These are phyloP conservation scores for Nematolebias whitei DNA, from an alignment of 2,113 vertebrate genomes.

Conservation along the genomic window DNA sequence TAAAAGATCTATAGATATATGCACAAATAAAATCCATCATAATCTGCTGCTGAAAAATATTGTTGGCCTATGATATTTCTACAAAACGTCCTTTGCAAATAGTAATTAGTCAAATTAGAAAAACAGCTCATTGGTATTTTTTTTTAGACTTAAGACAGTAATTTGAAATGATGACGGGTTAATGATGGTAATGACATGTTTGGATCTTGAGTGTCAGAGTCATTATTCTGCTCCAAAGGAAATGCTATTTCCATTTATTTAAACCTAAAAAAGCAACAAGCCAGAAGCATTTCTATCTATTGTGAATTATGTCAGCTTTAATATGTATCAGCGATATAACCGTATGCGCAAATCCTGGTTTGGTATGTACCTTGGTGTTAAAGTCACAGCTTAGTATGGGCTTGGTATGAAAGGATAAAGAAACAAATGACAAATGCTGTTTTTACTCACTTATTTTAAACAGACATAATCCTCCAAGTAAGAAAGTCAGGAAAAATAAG, in stretches of 20 bases:
- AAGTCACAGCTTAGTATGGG: too few species aligned
- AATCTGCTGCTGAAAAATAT: constrained; percentile 57
- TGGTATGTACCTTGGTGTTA: too few species aligned
- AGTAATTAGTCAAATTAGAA: constrained; percentile 59
- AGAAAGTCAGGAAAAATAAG: too few species aligned
- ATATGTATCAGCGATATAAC: neutral
- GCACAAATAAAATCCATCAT: constrained; percentile 60
- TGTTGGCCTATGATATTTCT: constrained; percentile 48
- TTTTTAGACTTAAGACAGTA: neutral
- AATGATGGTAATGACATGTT: neutral
- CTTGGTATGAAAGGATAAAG: too few species aligned
- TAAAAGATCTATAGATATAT: constrained; percentile 37
- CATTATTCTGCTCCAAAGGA: neutral
- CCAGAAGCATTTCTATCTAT: neutral
- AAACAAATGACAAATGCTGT: too few species aligned
- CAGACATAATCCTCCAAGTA: too few species aligned
- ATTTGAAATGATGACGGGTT: neutral
- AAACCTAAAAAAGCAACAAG: neutral
- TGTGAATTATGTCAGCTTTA: neutral
- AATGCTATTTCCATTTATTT: neutral
- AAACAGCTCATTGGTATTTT: constrained; percentile 12
- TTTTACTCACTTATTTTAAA: too few species aligned
- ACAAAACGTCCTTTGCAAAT: constrained; percentile 51
- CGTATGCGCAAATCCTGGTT: too few species aligned
- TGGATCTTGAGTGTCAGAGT: neutral